phyloP scores from a whole-genome alignment of 2,888 invertebrate species.

The Deilephila elpenor region DNA sequence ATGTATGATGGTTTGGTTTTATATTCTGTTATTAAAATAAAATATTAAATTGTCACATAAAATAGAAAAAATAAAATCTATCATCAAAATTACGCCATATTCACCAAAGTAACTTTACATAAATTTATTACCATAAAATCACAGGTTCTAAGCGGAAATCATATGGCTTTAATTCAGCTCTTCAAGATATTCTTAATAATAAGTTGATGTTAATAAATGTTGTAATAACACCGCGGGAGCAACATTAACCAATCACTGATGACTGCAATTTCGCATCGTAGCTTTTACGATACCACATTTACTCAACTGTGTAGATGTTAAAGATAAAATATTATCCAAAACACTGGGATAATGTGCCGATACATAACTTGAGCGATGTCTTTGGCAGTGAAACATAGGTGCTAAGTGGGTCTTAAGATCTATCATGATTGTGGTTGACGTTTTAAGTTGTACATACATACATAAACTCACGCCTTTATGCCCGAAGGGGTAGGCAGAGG shows the following conservation, averaged over 20 bases:
- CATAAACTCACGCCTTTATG: too few species aligned
- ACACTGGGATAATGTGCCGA: background rate
- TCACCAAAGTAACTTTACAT: background rate
- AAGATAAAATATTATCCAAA: background rate
- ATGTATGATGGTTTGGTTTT: too few species aligned
- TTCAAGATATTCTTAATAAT: background rate
- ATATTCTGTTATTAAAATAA: too few species aligned
- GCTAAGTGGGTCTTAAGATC: background rate
- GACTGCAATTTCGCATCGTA: conserved; percentile 21
- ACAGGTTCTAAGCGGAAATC: background rate
- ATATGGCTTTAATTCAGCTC: background rate
- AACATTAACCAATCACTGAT: background rate
- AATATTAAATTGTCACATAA: too few species aligned
- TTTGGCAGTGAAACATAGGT: background rate
- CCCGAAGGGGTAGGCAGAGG: too few species aligned
- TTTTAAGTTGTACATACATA: too few species aligned
- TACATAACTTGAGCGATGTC: background rate
- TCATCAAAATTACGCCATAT: background rate
- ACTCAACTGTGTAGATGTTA: conserved; percentile 1
- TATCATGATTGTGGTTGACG: background rate
- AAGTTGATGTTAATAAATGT: background rate
- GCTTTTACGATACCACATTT: conserved; percentile 18
- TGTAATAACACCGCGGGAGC: background rate
- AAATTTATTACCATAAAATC: background rate
- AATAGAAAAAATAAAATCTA: background rate